Conservation (phyloP, 1,140 invertebrate genomes). For the Leucophenga varia region DNA sequence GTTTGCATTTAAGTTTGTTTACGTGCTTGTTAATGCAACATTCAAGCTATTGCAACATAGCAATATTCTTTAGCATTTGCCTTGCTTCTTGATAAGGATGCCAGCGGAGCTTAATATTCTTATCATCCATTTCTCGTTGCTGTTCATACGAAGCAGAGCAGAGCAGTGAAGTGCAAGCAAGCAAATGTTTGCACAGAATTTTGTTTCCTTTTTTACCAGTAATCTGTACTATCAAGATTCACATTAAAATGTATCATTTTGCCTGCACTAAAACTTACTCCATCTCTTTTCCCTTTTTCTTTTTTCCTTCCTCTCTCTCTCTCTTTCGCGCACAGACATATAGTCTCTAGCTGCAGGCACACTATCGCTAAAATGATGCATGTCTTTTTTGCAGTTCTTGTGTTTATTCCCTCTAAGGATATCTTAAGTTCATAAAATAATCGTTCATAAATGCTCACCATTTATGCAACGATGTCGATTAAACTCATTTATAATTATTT, state of each 20-base stretch:
- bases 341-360: conserved; percentile 18
- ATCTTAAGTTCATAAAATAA: no score
- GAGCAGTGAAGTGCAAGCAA: no score
- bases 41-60: conserved; percentile 54
- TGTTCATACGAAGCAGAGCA: no score
- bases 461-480: no score
- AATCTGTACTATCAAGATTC: conserved; percentile 56
- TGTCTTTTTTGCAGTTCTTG: neutral
- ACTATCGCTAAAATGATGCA: no score
- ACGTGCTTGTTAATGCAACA: conserved; percentile 55
- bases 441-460: no score
- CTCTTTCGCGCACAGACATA: conserved; percentile 23
- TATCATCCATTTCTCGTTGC: conserved; percentile 14
- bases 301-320: no score
- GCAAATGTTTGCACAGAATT: conserved; percentile 35
- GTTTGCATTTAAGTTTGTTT: conserved; percentile 26
- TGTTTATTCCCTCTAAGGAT: no score
- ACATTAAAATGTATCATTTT: conserved; percentile 57
- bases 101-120: conserved; percentile 6
- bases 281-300: no score
- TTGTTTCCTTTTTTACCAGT: conserved; percentile 40
- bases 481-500: no score
- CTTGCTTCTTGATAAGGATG: conserved; percentile 33
- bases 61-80: no score
- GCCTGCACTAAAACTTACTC: no score